Percentiles rank a stretch among this genome's conserved stretches.
Evolutionary conservation across 2,113 vertebrate species (phyloP).

Genomic region (Dinomys branickii): DNA sequence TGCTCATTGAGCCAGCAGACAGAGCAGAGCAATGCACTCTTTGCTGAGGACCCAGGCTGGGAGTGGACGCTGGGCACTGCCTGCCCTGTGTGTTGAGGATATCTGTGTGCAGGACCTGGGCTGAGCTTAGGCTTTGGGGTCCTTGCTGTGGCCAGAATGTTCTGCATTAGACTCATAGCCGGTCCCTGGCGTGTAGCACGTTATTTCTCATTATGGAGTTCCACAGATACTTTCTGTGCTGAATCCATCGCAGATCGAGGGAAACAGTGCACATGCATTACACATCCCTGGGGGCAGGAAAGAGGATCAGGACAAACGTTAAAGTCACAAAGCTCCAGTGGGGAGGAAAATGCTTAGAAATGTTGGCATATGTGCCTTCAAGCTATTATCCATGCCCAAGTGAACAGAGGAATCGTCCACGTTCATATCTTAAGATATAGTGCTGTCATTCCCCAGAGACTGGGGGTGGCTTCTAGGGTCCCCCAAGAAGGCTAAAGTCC

Average conservation of each 20-base stretch:
- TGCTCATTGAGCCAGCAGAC: slow-evolving; percentile 72
- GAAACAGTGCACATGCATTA: not conserved
- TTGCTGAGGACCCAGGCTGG: not conserved
- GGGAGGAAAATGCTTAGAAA: not conserved
- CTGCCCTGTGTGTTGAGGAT: not conserved
- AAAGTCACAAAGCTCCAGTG: not conserved
- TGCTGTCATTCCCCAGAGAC: not conserved
- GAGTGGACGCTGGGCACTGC: not conserved
- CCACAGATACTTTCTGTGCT: fast-evolving
- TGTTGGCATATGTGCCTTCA: fast-evolving
- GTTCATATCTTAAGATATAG: not conserved
- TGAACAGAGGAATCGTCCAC: not conserved
- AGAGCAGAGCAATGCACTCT: slow-evolving; percentile 49
- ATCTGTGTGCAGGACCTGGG: not conserved
- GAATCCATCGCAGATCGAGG: fast-evolving
- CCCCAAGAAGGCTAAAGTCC: not conserved
- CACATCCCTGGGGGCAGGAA: fast-evolving
- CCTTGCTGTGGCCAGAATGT: not conserved
- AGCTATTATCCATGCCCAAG: fast-evolving
- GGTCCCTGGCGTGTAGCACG: fast-evolving
- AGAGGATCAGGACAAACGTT: fast-evolving
- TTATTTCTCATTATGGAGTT: fast-evolving
- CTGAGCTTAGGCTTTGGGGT: not conserved
- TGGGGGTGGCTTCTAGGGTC: too few relatives aligned
- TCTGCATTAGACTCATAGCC: not conserved